Percentiles rank a stretch among this genome's conserved stretches.
Conservation (phyloP, 2,113 vertebrate genomes). For the Eubucco bourcierii region DNA sequence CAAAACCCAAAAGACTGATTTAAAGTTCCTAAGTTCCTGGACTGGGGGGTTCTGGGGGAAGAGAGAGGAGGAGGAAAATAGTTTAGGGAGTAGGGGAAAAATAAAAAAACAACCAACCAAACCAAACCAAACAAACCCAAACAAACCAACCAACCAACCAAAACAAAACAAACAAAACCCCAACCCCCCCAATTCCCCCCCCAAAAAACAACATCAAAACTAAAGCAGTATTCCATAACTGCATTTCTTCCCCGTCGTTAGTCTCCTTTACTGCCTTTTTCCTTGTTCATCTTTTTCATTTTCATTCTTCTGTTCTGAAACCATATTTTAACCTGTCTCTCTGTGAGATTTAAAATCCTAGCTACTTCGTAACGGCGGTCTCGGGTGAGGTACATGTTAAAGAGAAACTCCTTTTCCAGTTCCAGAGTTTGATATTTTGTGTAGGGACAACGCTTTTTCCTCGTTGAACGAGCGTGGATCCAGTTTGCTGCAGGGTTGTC, state of each 20-base stretch:
- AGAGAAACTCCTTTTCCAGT: constrained; percentile 98
- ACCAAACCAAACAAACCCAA: background rate
- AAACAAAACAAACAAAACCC: background rate
- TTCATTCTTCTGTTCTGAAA: constrained; percentile 99
- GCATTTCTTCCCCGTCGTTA: constrained; percentile 49
- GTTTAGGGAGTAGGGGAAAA: background rate
- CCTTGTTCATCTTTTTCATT: constrained; percentile 99
- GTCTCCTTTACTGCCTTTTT: constrained; percentile 87
- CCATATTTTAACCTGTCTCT: constrained; percentile 99
- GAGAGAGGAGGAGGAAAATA: background rate
- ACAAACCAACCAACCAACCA: background rate
- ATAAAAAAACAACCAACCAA: background rate
- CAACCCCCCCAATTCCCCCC: background rate
- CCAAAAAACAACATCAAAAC: background rate
- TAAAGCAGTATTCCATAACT: background rate
- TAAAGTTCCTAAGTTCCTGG: constrained; percentile 50
- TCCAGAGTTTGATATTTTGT: constrained; percentile 98
- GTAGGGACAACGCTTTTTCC: constrained; percentile 98
- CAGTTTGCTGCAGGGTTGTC: constrained; percentile 98
- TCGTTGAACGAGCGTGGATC: constrained; percentile 96
- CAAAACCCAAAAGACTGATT: background rate
- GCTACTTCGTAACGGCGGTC: constrained; percentile 97
- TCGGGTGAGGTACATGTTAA: constrained; percentile 98
- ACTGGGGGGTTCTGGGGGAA: background rate
- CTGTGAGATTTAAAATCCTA: constrained; percentile 95